These are phyloP conservation scores for Bathynomus jamesi DNA, from an alignment of 1,140 invertebrate species.

Conservation along the genomic window DNA sequence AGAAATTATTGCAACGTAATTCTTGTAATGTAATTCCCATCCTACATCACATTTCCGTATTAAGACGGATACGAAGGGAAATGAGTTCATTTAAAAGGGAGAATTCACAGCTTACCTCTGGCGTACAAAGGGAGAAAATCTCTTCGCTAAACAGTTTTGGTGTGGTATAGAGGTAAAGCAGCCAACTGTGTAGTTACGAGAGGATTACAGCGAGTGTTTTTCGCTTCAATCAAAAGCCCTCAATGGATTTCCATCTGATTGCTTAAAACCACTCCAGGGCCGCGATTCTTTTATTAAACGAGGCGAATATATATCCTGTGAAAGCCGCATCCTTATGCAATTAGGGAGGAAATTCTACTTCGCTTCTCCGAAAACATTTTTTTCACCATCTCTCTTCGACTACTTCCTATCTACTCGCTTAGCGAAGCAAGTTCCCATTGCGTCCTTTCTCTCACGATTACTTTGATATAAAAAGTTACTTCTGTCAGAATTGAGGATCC, in stretches of 20 bases:
- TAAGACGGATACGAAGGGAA: not conserved
- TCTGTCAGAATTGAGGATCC: not conserved
- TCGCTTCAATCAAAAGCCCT: not conserved
- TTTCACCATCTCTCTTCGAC: not conserved
- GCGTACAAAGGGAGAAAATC: not conserved
- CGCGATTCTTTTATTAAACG: slow-evolving; percentile 1
- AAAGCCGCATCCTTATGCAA: not conserved
- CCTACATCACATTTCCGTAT: not conserved
- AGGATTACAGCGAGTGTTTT: not conserved
- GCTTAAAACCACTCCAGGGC: not conserved
- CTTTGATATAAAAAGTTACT: not conserved
- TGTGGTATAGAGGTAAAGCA: not conserved
- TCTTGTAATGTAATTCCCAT: not conserved
- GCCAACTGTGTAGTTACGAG: not conserved
- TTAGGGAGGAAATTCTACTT: not conserved
- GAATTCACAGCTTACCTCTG: not conserved
- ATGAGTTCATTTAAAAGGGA: not conserved
- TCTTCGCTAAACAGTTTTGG: not conserved
- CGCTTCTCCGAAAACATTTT: too few relatives aligned
- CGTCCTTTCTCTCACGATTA: not conserved
- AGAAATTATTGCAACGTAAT: too few relatives aligned
- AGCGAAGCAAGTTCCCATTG: not conserved
- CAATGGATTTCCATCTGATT: slow-evolving; percentile 1
- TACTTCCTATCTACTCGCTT: not conserved
- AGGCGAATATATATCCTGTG: not conserved